phyloP scores from a whole-genome alignment of 2,113 vertebrate species.

The Odocoileus hemionus region DNA sequence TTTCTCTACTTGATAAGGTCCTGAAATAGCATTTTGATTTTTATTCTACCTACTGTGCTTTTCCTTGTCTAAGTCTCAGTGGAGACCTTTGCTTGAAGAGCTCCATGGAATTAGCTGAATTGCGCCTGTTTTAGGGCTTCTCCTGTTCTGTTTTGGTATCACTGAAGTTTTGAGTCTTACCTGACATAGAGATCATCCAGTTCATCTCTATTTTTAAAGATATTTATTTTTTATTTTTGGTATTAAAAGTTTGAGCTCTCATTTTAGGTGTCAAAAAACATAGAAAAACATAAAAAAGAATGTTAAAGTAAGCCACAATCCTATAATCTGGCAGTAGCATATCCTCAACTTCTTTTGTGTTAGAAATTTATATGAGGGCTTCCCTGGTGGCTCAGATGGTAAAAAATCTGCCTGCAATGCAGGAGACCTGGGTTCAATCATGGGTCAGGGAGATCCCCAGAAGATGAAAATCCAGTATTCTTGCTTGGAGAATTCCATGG shows the following conservation, averaged over 20 bases:
- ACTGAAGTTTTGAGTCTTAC: slow-evolving; percentile 2
- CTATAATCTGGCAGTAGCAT: neutral
- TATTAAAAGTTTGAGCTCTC: neutral
- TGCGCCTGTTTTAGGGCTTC: neutral
- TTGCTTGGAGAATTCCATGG: neutral
- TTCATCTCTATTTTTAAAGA: neutral
- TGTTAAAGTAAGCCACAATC: neutral
- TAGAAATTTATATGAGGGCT: neutral
- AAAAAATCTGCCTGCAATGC: neutral
- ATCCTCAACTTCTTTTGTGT: neutral
- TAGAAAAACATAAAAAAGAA: neutral
- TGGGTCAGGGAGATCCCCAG: neutral
- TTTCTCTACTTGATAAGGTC: neutral
- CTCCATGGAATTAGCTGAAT: slow-evolving; percentile 22
- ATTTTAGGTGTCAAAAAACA: slow-evolving; percentile 26
- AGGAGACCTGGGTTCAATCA: neutral
- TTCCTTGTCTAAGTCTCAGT: neutral
- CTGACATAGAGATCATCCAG: neutral
- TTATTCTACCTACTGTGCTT: neutral
- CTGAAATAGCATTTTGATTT: slow-evolving; percentile 38
- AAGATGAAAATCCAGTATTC: neutral
- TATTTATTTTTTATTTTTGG: neutral
- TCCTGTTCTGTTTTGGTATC: neutral
- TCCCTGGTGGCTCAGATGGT: neutral
- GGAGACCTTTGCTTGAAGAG: neutral